Evolutionary conservation across 2,888 invertebrate species (phyloP).

Genomic region (Oscheius sp.): DNA sequence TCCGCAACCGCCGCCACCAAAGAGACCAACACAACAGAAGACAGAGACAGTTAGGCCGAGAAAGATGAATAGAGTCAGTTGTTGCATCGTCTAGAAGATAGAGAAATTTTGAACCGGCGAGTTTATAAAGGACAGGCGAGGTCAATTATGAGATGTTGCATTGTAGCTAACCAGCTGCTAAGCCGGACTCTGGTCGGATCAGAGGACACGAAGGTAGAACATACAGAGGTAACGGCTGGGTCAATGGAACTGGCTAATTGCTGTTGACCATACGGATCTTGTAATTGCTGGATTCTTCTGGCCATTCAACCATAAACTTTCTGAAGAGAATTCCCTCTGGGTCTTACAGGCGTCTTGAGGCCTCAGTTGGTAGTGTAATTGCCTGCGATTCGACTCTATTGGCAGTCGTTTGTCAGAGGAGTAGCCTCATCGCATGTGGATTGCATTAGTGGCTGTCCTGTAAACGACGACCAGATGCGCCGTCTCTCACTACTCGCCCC

Average conservation of each 20-base stretch:
- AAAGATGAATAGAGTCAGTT: neutral
- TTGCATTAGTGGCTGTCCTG: conserved; percentile 19
- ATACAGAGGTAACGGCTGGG: no score
- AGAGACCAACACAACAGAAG: neutral
- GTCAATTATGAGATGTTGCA: no score
- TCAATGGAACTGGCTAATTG: neutral
- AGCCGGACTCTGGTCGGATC: no score
- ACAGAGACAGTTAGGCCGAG: neutral
- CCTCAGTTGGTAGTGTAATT: no score
- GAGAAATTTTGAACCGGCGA: no score
- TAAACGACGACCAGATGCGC: conserved; percentile 16
- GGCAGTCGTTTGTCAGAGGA: conserved; percentile 16
- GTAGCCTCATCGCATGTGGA: conserved; percentile 22
- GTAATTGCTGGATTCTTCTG: no score
- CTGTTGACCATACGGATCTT: no score
- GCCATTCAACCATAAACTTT: neutral
- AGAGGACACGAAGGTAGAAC: no score
- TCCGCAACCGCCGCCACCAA: conserved; percentile 23
- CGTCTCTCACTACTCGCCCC: neutral
- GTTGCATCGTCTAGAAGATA: neutral
- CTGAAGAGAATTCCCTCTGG: no score
- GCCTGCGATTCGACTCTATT: neutral
- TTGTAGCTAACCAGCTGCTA: no score
- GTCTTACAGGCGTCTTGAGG: no score
- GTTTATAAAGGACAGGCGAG: no score